Evolutionary conservation across 2,113 vertebrate genomes (phyloP), one percentile per base, ranked within the genome.

Genomic region (Acanthochromis polyacanthus): DNA sequence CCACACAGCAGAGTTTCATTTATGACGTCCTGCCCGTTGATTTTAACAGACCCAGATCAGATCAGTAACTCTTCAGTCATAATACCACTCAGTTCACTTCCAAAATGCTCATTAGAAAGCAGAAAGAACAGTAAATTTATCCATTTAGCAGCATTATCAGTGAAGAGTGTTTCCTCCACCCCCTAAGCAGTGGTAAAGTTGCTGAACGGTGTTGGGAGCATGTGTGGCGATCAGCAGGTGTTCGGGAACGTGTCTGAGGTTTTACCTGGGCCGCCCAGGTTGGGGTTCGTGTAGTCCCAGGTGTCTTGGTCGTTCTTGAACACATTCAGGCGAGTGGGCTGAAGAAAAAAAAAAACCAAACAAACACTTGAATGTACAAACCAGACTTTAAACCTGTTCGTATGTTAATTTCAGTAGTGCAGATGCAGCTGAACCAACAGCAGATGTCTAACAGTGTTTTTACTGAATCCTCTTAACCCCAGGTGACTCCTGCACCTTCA

Each of bases 261-360:
- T 73, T 93, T 98, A 99, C 98, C 97, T 98, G 97, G 95, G 67
- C 96, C 96, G 77, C 96, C 96, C 80, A 98, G 95, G 53, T 95
- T 96, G 68, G 98, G 97, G 91, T 99, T 99, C 48, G 98, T 98
- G 93, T 99, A 99, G 78, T 99, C 98, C 97, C 98, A 99, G 15
- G 98, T 99, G 90, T 99, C 98, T 78, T 97, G 97, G 91, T 99
- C 98, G 0, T 99, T 99, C 95, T 97, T 99, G 93, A 99, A 99
- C 65, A 99, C 98, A 30, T 99, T 99, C 88, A 99, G 95, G 11
- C 97, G 96, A 3, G 97, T 97, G 8, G 98, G 98, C 97, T 99
- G 91, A 56, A 40, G 36, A 85, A 81, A 57, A 0, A 22, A 25
- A 25, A 25, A 25, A n/a, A n/a, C n/a, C 1, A 19, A n/a, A 3